phyloP scores from a whole-genome alignment of 2,797 vertebrate genomes.

The Diceros bicornis region DNA sequence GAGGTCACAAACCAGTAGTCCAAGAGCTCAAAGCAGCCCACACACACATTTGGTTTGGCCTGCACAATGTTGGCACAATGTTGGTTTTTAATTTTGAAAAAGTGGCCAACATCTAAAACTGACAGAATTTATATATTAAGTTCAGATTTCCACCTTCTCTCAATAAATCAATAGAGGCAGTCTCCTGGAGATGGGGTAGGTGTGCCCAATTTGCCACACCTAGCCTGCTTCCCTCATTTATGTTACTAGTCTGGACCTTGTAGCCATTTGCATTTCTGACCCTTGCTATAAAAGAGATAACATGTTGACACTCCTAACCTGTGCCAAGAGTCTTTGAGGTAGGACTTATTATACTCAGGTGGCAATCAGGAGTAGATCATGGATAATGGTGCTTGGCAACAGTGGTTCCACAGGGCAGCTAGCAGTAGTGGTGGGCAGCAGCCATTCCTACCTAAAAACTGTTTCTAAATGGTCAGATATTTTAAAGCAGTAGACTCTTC shows the following conservation, averaged over 20 bases:
- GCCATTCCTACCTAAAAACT: background rate
- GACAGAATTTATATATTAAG: slow-evolving; percentile 9
- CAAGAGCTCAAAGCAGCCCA: background rate
- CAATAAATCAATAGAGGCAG: background rate
- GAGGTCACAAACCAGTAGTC: background rate
- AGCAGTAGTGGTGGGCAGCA: background rate
- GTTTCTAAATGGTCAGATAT: slow-evolving; percentile 2
- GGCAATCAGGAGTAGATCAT: background rate
- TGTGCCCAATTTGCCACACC: background rate
- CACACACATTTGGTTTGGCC: background rate
- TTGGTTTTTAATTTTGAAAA: slow-evolving; percentile 55
- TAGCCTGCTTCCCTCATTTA: background rate
- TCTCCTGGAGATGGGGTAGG: background rate
- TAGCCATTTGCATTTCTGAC: slow-evolving; percentile 26
- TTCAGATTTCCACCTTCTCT: background rate
- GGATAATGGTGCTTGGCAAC: background rate
- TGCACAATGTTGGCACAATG: background rate
- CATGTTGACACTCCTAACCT: background rate
- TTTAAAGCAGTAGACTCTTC: slow-evolving; percentile 40
- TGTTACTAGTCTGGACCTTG: background rate
- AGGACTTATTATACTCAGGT: background rate
- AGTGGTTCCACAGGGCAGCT: background rate
- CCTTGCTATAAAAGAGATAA: background rate
- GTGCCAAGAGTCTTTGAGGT: background rate
- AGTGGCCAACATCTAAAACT: slow-evolving; percentile 22